phyloP scores from a whole-genome alignment of 2,888 invertebrate genomes.

The Sthenelais limicola region DNA sequence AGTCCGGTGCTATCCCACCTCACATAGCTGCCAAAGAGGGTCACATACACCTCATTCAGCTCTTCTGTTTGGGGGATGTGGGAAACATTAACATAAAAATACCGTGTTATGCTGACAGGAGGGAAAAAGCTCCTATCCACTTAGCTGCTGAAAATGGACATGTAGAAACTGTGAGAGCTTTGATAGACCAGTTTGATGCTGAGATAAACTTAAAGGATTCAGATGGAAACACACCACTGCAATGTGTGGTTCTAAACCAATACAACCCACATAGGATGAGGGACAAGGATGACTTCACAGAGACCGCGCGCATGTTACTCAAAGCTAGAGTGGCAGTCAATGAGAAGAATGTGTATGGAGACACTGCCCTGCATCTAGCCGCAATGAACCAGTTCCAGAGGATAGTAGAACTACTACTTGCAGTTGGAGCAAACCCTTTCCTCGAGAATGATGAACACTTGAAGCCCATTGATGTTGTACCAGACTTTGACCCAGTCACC shows the following conservation, averaged over 20 bases:
- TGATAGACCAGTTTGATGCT: constrained; percentile 54
- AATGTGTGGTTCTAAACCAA: constrained; percentile 53
- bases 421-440: constrained; percentile 55
- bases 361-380: constrained; percentile 55
- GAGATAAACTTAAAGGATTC: constrained; percentile 55
- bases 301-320: constrained; percentile 51
- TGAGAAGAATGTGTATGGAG: constrained; percentile 53
- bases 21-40: constrained; percentile 58
- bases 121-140: constrained; percentile 55
- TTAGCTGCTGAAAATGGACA: constrained; percentile 55
- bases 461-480: constrained; percentile 54
- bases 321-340: constrained; percentile 51
- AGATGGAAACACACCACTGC: constrained; percentile 54
- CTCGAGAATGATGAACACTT: constrained; percentile 52
- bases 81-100: constrained; percentile 54
- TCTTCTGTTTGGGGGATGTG: constrained; percentile 50
- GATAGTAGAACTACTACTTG: constrained; percentile 54
- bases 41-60: constrained; percentile 56
- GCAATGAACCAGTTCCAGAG: constrained; percentile 53
- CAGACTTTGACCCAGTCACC: constrained; percentile 53
- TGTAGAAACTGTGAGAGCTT: constrained; percentile 49
- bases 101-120: constrained; percentile 52
- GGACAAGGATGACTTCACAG: constrained; percentile 55
- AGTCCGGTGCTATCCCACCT: constrained; percentile 50
- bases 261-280: constrained; percentile 53